A percentile compares a stretch with the other conserved stretches of the same genome.
Evolutionary conservation across 1,140 invertebrate species (phyloP).

Genomic region (Fopius arisanus): DNA sequence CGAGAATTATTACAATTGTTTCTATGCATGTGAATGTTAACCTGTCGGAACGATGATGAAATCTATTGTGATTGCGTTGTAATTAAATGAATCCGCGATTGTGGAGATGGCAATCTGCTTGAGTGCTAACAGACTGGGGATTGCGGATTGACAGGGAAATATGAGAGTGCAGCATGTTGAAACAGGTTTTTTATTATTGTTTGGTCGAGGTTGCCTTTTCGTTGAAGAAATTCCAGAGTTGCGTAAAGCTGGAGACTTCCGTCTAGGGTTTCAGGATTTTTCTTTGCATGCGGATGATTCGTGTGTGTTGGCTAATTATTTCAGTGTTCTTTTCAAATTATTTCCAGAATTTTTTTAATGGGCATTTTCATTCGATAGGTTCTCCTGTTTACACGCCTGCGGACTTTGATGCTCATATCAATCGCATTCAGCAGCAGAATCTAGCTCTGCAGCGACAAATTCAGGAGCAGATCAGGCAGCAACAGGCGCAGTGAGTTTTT

Average conservation of each 20-base stretch:
- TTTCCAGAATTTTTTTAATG: not conserved
- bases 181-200: not conserved
- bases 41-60: not conserved
- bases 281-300: not conserved
- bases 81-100: slow-evolving; percentile 8
- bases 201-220: not conserved
- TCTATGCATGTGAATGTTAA: slow-evolving; percentile 17
- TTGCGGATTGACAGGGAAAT: not conserved
- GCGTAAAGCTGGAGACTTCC: not conserved
- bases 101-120: not conserved
- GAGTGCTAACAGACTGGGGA: not conserved
- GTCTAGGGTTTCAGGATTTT: not conserved
- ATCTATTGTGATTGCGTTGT: not conserved
- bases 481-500: slow-evolving; percentile 46
- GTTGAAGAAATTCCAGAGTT: not conserved
- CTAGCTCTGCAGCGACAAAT: slow-evolving; percentile 37
- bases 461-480: slow-evolving; percentile 40
- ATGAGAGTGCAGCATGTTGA: not conserved
- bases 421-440: slow-evolving; percentile 34
- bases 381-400: not conserved
- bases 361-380: not conserved
- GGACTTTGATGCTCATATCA: slow-evolving; percentile 33
- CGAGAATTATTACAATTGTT: not conserved
- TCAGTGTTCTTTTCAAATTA: not conserved
- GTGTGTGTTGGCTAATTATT: not conserved